Evolutionary conservation across 2,888 invertebrate genomes (phyloP).

Genomic region (Papilio protenor): DNA sequence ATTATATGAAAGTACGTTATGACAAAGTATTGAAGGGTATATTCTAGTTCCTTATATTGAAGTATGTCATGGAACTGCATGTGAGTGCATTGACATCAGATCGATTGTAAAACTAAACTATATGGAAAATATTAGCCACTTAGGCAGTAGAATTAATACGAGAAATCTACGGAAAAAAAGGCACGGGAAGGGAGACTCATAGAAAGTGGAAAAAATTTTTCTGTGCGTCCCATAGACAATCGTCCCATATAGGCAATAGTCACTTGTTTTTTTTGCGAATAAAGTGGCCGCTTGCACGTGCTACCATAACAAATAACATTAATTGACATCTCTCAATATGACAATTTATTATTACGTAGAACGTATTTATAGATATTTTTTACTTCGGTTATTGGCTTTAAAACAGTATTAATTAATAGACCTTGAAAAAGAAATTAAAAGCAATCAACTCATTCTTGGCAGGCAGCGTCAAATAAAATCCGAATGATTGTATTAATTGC

Average conservation of each 20-base stretch:
- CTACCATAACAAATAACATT: no score
- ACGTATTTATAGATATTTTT: not conserved
- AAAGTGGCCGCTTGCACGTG: no score
- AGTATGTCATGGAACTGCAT: conserved; percentile 23
- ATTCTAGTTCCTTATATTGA: not conserved
- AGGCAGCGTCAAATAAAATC: not conserved
- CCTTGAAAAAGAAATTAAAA: conserved; percentile 2
- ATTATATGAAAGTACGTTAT: not conserved
- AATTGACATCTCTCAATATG: no score
- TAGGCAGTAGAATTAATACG: no score
- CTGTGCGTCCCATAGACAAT: no score
- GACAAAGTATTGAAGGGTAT: not conserved
- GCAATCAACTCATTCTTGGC: conserved; percentile 9
- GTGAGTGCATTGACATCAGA: conserved; percentile 25
- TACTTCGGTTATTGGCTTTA: not conserved
- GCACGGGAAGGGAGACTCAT: no score
- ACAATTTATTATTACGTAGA: not conserved
- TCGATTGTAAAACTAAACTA: conserved; percentile 6
- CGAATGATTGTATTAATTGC: not conserved
- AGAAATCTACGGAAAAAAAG: no score
- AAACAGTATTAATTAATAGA: not conserved
- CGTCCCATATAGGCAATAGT: no score
- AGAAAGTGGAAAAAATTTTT: no score
- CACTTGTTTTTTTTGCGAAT: no score
- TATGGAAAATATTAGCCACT: no score